Conservation (phyloP, 2,888 invertebrate genomes). For the Sesia bembeciformis region DNA sequence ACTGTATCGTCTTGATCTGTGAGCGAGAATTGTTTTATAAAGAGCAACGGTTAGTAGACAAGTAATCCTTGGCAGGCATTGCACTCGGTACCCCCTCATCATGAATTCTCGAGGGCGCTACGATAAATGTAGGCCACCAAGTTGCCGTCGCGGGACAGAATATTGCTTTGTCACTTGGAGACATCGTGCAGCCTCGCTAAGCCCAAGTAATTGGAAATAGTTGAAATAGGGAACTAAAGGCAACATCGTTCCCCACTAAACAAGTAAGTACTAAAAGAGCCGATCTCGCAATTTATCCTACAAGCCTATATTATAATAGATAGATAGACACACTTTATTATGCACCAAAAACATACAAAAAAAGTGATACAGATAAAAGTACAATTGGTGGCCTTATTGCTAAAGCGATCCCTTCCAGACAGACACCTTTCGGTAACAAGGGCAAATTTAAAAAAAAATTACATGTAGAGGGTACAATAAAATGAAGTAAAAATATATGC, state of each 20-base stretch:
- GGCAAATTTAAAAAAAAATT: too few relatives aligned
- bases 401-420: too few relatives aligned
- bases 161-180: constrained; percentile 73
- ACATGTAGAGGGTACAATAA: too few relatives aligned
- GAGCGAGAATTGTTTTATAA: constrained; percentile 13
- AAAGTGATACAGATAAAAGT: too few relatives aligned
- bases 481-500: too few relatives aligned
- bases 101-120: constrained; percentile 62
- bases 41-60: constrained; percentile 45
- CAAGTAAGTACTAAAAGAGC: too few relatives aligned
- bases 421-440: too few relatives aligned
- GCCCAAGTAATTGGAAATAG: constrained; percentile 73
- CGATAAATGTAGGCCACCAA: constrained; percentile 70
- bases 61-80: constrained; percentile 52
- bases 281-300: too few relatives aligned
- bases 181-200: constrained; percentile 64
- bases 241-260: constrained; percentile 26
- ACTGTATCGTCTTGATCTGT: neutral
- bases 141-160: constrained; percentile 52
- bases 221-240: constrained; percentile 65
- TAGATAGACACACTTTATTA: too few relatives aligned
- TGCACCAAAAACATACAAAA: too few relatives aligned
- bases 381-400: too few relatives aligned
- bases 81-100: constrained; percentile 59
- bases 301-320: too few relatives aligned